Evolutionary conservation across 2,888 invertebrate species (phyloP), one percentile per base, ranked within the genome.

Genomic region (Lapara coniferarum): DNA sequence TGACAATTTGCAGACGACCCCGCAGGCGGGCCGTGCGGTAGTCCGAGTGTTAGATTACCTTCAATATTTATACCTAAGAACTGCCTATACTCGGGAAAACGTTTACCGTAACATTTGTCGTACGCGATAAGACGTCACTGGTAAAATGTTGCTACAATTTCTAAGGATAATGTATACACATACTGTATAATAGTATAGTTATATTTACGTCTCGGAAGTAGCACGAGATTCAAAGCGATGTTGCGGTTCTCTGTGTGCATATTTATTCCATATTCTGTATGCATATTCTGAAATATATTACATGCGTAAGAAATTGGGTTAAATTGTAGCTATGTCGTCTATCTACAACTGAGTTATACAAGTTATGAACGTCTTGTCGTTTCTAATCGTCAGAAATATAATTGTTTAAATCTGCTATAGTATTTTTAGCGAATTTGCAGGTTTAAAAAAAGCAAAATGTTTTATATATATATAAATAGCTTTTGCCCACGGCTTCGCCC

Each of bases 241-340:
- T 12, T 49, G 49, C 49, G 19, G 49, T 63, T 63, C 19, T 63
- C 49, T 63, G 13, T 63, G 49, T 63, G 19, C 63, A 63, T 44
- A 59, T 63, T 63, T 63, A 19, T 63, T 67, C 70, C 53, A 63
- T 25, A 25, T 25, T 25, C 12, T 25, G 57, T 55, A 25, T 69
- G 57, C 59, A 14, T 52, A 52, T 37, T 37, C 46, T 63, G 19
- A 63, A 46, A 46, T 63, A 46, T 63, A 63, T 46, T 63, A 19
- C 59, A 63, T 46, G 19, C 19, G 46, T 63, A 46, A 16, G 10
- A 46, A 25, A 25, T 13, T 37, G 16, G 46, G 5, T 37, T 46
- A 19, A 63, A 16, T 16, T 6, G 12, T 13, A 19, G n/a, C n/a
- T 14, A 1, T 59, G 44, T 59, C 58, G 14, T 13, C 14, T 25